Conservation (phyloP, 1,140 invertebrate species). For the Panulirus ornatus region DNA sequence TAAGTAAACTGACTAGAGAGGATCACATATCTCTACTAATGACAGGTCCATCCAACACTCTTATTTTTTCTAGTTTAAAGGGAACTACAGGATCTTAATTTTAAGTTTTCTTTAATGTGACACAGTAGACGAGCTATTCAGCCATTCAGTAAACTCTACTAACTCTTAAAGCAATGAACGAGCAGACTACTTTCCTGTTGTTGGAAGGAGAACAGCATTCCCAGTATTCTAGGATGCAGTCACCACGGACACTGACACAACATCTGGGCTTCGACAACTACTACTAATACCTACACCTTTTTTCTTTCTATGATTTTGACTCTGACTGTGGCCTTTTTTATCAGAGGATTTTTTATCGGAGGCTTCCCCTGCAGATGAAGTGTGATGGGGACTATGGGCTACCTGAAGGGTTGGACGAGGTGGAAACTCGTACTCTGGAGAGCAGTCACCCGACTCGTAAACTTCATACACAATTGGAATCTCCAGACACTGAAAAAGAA, state of each 20-base stretch:
- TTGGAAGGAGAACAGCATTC: slow-evolving; percentile 24
- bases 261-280: not conserved
- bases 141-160: slow-evolving; percentile 29
- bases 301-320: slow-evolving; percentile 39
- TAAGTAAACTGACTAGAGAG: slow-evolving; percentile 13
- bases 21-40: slow-evolving; percentile 20
- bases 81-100: slow-evolving; percentile 3
- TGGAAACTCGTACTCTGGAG: slow-evolving; percentile 88
- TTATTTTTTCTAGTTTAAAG: slow-evolving; percentile 1
- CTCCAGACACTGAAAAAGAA: slow-evolving; percentile 86
- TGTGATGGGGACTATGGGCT: slow-evolving; percentile 80
- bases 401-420: slow-evolving; percentile 80
- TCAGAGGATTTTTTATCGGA: slow-evolving; percentile 59
- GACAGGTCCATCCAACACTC: not conserved
- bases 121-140: not conserved
- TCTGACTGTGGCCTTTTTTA: slow-evolving; percentile 58
- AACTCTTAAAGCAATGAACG: slow-evolving; percentile 28
- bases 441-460: slow-evolving; percentile 87
- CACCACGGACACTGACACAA: slow-evolving; percentile 40
- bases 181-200: slow-evolving; percentile 51
- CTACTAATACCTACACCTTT: slow-evolving; percentile 56
- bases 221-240: slow-evolving; percentile 47
- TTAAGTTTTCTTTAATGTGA: not conserved
- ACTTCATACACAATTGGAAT: slow-evolving; percentile 92
- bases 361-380: slow-evolving; percentile 77